Conservation (phyloP, 2,113 vertebrate genomes). For the Dendropsophus ebraccatus region DNA sequence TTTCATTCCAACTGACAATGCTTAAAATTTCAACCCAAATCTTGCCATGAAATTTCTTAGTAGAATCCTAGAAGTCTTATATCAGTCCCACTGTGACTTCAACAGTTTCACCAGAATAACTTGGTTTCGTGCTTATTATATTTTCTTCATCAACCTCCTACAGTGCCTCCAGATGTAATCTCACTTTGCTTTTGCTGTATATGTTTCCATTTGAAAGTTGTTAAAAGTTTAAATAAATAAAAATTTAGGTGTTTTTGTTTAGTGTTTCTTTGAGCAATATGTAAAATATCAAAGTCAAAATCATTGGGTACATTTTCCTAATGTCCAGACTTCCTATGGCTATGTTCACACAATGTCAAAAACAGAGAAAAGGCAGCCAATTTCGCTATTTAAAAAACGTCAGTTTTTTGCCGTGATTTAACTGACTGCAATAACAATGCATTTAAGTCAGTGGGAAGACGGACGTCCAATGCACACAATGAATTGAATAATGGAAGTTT, state of each 20-base stretch:
- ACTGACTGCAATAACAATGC: no score
- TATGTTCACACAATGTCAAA: no score
- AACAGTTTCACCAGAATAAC: conserved; percentile 31
- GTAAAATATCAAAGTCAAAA: neutral
- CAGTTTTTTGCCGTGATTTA: no score
- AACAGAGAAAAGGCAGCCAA: no score
- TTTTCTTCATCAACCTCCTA: conserved; percentile 41
- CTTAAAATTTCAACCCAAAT: neutral
- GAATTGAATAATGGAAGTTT: no score
- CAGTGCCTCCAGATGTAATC: conserved; percentile 29
- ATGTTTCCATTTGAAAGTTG: conserved; percentile 19
- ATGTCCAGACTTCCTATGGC: neutral
- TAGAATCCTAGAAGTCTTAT: conserved; percentile 6
- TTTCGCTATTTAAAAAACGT: no score
- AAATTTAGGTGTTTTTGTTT: conserved; percentile 22
- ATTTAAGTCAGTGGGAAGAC: no score
- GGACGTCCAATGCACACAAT: no score
- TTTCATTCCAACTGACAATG: neutral
- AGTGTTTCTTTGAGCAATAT: neutral
- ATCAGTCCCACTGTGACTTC: conserved; percentile 28
- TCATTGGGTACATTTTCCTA: neutral
- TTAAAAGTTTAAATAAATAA: conserved; percentile 16
- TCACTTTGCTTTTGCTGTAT: conserved; percentile 22
- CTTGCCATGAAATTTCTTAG: neutral
- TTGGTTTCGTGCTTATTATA: conserved; percentile 38